phyloP scores from a whole-genome alignment of 2,888 invertebrate species.

The Lutraria lutraria region DNA sequence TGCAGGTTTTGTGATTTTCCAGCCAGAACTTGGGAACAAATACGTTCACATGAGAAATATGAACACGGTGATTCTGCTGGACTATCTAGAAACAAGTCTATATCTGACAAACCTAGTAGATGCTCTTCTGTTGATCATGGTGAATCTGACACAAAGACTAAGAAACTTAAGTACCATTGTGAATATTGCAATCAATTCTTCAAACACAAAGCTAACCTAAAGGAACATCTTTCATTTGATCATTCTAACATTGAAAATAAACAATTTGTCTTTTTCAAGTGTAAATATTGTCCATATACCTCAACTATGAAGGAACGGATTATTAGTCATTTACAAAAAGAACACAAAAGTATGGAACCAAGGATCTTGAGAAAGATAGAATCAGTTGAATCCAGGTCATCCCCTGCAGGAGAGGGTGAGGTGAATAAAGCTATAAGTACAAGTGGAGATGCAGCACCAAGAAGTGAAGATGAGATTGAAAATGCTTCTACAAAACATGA shows the following conservation, averaged over 20 bases:
- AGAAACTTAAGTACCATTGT: conserved; percentile 69
- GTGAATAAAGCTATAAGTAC: background rate
- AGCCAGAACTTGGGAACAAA: conserved; percentile 59
- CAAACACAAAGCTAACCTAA: conserved; percentile 65
- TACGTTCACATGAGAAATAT: conserved; percentile 60
- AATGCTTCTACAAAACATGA: conserved; percentile 21
- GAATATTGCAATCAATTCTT: conserved; percentile 68
- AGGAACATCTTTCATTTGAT: conserved; percentile 60
- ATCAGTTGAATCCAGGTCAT: conserved; percentile 40
- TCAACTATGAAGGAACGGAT: conserved; percentile 73
- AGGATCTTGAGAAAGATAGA: conserved; percentile 71
- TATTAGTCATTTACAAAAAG: conserved; percentile 65
- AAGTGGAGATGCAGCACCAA: background rate
- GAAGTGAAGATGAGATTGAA: conserved; percentile 22
- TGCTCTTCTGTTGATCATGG: background rate
- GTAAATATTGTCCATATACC: conserved; percentile 70
- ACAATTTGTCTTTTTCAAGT: conserved; percentile 68
- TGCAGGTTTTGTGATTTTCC: conserved; percentile 69
- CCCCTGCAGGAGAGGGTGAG: background rate
- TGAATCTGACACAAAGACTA: background rate
- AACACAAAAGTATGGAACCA: conserved; percentile 63
- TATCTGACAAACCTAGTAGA: background rate
- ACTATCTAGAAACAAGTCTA: background rate
- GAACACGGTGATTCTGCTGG: conserved; percentile 29
- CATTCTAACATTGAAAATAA: conserved; percentile 62